These are phyloP conservation scores for Caretta caretta DNA, from an alignment of 2,113 vertebrate species.

Conservation along the genomic window DNA sequence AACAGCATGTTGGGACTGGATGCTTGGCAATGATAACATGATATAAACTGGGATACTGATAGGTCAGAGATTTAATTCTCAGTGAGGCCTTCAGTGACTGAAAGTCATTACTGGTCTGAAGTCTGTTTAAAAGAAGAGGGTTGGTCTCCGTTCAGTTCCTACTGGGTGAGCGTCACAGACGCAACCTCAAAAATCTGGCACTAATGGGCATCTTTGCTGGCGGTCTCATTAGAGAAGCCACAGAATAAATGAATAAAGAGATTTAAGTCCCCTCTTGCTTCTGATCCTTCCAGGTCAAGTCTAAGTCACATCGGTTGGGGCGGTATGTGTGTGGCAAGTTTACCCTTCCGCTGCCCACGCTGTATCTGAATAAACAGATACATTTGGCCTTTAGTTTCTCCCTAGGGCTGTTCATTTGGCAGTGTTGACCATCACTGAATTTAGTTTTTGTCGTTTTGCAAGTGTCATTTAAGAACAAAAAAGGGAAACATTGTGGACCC, in stretches of 20 bases:
- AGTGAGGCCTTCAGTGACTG: slow-evolving; percentile 73
- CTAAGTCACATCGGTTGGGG: slow-evolving; percentile 54
- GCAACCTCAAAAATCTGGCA: slow-evolving; percentile 76
- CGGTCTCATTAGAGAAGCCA: slow-evolving; percentile 75
- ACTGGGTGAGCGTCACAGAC: slow-evolving; percentile 73
- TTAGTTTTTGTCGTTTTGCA: slow-evolving; percentile 42
- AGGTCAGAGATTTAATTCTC: slow-evolving; percentile 76
- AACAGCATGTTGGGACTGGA: slow-evolving; percentile 70
- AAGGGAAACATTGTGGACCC: slow-evolving; percentile 22
- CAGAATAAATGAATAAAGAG: slow-evolving; percentile 73
- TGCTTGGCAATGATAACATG: slow-evolving; percentile 73
- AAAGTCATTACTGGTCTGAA: slow-evolving; percentile 75
- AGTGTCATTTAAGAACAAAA: slow-evolving; percentile 50
- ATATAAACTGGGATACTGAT: slow-evolving; percentile 75
- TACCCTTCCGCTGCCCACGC: slow-evolving; percentile 5
- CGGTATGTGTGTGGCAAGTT: slow-evolving; percentile 38
- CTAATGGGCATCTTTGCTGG: slow-evolving; percentile 63
- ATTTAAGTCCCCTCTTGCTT: slow-evolving; percentile 72
- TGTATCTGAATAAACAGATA: slow-evolving; percentile 58
- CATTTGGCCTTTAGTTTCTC: slow-evolving; percentile 39
- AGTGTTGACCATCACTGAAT: slow-evolving; percentile 11
- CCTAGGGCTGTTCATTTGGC: slow-evolving; percentile 30
- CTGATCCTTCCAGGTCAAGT: slow-evolving; percentile 66
- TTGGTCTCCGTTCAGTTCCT: slow-evolving; percentile 73
- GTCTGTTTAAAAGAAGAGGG: slow-evolving; percentile 72